Conservation (phyloP, 2,888 invertebrate species). For the Melitaea athalia region DNA sequence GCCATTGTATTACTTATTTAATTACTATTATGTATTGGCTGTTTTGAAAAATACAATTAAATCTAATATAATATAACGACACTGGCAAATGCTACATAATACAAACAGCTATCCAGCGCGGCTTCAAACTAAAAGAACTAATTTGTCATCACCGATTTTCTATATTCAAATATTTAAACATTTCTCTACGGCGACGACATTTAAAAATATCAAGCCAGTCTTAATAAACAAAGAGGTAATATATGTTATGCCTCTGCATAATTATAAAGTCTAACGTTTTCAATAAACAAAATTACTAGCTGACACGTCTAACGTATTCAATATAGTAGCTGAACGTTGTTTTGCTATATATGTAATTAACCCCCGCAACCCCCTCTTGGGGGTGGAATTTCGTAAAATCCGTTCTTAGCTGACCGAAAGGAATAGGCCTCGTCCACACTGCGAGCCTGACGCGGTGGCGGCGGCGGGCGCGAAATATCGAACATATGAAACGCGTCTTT, state of each 20-base stretch:
- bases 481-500: no score
- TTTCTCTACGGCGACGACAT: conserved; percentile 32
- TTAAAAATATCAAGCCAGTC: conserved; percentile 21
- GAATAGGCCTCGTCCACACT: no score
- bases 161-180: conserved; percentile 50
- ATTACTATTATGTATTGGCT: conserved; percentile 66
- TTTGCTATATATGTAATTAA: no score
- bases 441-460: no score
- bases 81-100: conserved; percentile 75
- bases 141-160: conserved; percentile 64
- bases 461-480: no score
- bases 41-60: conserved; percentile 65
- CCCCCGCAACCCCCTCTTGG: no score
- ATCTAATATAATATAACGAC: conserved; percentile 50
- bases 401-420: no score
- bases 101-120: conserved; percentile 62
- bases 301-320: no score
- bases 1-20: conserved; percentile 75
- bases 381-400: no score
- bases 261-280: no score
- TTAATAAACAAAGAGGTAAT: not conserved
- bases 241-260: not conserved
- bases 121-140: conserved; percentile 57
- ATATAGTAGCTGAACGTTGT: no score
- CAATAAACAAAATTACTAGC: no score